Evolutionary conservation across 2,888 invertebrate genomes (phyloP).

Genomic region (Drepana falcataria): DNA sequence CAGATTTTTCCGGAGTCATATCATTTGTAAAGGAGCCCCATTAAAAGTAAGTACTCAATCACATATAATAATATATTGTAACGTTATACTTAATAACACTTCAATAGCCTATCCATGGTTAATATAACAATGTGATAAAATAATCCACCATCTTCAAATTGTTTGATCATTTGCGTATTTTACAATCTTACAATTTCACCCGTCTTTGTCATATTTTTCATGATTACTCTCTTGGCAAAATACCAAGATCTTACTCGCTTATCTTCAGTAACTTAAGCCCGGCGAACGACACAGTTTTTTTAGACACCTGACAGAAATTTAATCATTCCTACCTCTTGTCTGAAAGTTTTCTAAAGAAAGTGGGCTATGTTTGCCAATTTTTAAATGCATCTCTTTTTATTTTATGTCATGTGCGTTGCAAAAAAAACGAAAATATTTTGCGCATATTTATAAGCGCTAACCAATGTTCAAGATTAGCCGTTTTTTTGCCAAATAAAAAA

Average conservation of each 20-base stretch:
- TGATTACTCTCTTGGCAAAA: conserved; percentile 70
- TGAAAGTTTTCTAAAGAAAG: background rate
- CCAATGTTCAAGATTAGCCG: no score
- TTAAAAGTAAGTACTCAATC: conserved; percentile 54
- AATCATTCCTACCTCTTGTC: conserved; percentile 13
- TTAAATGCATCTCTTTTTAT: no score
- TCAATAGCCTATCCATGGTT: no score
- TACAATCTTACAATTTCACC: conserved; percentile 57
- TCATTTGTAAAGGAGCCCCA: conserved; percentile 60
- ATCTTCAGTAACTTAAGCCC: conserved; percentile 62
- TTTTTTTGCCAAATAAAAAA: no score
- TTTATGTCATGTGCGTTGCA: no score
- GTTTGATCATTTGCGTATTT: conserved; percentile 54
- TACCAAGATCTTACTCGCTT: conserved; percentile 65
- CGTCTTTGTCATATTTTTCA: conserved; percentile 58
- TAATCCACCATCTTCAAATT: conserved; percentile 14
- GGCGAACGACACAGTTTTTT: conserved; percentile 39
- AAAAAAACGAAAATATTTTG: no score
- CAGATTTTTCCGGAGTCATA: conserved; percentile 76
- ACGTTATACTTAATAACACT: conserved; percentile 6
- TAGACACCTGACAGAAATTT: conserved; percentile 27
- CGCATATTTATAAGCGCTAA: no score
- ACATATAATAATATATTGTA: conserved; percentile 20
- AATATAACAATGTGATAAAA: no score
- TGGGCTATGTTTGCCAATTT: conserved; percentile 9